Evolutionary conservation across 2,888 invertebrate genomes (phyloP).

Genomic region (Eristalis intricaria): DNA sequence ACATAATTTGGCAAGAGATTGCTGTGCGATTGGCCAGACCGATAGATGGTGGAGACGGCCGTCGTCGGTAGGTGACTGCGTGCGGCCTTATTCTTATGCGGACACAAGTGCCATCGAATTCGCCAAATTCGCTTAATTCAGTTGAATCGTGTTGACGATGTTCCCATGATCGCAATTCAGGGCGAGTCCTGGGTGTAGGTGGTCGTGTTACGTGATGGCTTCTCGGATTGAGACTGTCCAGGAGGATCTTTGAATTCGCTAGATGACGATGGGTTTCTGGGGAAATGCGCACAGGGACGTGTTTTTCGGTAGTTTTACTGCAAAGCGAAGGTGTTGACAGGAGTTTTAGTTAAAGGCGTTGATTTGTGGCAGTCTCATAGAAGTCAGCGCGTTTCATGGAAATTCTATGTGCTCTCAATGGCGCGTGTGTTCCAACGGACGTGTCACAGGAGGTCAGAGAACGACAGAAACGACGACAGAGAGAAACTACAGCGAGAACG

Average conservation of each 20-base stretch:
- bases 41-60: not conserved
- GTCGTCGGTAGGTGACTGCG: not conserved
- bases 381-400: no score
- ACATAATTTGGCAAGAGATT: slow-evolving; percentile 8
- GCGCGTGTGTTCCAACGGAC: no score
- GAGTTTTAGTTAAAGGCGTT: no score
- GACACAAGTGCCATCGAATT: not conserved
- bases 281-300: not conserved
- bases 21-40: not conserved
- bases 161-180: not conserved
- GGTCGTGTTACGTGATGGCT: not conserved
- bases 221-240: not conserved
- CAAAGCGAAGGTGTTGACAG: not conserved
- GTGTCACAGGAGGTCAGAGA: no score
- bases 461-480: no score
- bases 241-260: not conserved
- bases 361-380: no score
- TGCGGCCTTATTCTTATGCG: not conserved
- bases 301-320: not conserved
- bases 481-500: no score
- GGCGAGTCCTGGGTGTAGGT: not conserved
- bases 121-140: not conserved
- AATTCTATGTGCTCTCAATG: no score
- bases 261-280: not conserved
- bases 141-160: not conserved